These are phyloP conservation scores for Marasmarcha lunaedactyla DNA, from an alignment of 2,888 invertebrate species.

Conservation along the genomic window DNA sequence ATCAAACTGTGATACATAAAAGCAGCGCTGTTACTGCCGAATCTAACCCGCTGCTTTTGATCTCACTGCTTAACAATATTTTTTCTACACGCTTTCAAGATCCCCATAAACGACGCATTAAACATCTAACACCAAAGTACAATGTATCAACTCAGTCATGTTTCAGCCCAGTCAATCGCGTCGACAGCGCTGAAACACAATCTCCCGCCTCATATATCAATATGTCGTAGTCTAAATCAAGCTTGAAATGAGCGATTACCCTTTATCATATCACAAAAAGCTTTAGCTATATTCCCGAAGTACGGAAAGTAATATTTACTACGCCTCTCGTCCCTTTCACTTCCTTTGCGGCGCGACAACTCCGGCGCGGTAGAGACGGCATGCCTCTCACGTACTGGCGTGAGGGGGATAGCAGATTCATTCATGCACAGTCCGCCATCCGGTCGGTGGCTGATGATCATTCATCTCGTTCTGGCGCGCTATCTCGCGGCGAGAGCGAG, in stretches of 20 bases:
- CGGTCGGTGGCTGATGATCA: slow-evolving; percentile 61
- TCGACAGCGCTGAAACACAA: background rate
- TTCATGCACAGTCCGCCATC: slow-evolving; percentile 68
- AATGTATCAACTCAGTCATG: no score
- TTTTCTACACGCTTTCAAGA: no score
- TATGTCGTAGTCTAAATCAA: background rate
- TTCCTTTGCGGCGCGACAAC: slow-evolving; percentile 66
- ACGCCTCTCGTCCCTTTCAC: slow-evolving; percentile 63
- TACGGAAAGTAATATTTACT: slow-evolving; percentile 36
- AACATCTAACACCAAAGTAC: no score
- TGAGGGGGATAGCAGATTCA: slow-evolving; percentile 59
- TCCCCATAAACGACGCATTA: no score
- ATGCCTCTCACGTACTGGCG: slow-evolving; percentile 26
- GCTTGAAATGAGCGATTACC: slow-evolving; percentile 2
- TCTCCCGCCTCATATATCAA: background rate
- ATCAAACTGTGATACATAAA: no score
- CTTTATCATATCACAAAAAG: slow-evolving; percentile 33
- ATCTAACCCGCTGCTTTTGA: no score
- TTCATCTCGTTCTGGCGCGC: slow-evolving; percentile 64
- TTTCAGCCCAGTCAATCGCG: no score
- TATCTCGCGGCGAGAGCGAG: slow-evolving; percentile 56
- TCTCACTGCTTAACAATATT: no score
- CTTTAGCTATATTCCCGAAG: slow-evolving; percentile 14
- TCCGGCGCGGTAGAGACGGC: slow-evolving; percentile 46
- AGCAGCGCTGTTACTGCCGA: no score